A percentile compares a stretch with the other conserved stretches of the same genome.
Conservation (phyloP, 2,888 invertebrate species). For the Cylindroiulus punctatus region DNA sequence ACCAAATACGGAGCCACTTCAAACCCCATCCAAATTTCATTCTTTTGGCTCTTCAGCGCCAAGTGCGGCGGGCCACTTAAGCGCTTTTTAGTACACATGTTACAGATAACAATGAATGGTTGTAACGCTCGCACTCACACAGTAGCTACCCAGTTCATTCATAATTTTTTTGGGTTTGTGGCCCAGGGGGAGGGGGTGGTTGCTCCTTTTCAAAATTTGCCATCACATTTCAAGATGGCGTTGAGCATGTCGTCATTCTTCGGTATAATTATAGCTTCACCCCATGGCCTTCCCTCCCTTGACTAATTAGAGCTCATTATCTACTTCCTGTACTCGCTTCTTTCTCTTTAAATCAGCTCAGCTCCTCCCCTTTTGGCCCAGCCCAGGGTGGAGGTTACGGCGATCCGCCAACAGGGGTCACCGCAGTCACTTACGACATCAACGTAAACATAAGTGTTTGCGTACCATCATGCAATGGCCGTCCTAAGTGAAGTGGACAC, state of each 20-base stretch:
- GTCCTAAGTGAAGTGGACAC: slow-evolving; percentile 9
- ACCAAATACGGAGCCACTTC: not conserved
- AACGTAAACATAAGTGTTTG: slow-evolving; percentile 2
- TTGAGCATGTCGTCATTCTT: slow-evolving; percentile 51
- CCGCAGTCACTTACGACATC: not conserved
- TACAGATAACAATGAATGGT: slow-evolving; percentile 29
- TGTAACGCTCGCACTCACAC: slow-evolving; percentile 31
- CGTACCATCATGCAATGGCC: not conserved
- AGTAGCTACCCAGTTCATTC: slow-evolving; percentile 33
- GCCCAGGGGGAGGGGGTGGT: slow-evolving; percentile 17
- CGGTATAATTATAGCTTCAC: slow-evolving; percentile 54
- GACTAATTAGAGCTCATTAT: slow-evolving; percentile 57
- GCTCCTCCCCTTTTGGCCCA: not conserved
- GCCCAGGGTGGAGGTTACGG: not conserved
- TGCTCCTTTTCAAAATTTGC: slow-evolving; percentile 11
- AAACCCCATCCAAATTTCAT: not conserved
- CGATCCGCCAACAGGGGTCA: slow-evolving; percentile 49
- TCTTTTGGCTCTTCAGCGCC: not conserved
- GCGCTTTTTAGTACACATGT: not conserved
- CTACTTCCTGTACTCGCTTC: slow-evolving; percentile 53
- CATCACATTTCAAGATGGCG: slow-evolving; percentile 53
- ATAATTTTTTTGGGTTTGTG: slow-evolving; percentile 29
- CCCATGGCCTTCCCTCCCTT: slow-evolving; percentile 47
- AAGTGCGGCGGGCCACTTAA: not conserved
- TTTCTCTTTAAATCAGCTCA: slow-evolving; percentile 51